Percentiles rank a stretch among this genome's conserved stretches.
These are phyloP conservation scores for Globicephala melas DNA, from an alignment of 2,113 vertebrate species.

Conservation along the genomic window DNA sequence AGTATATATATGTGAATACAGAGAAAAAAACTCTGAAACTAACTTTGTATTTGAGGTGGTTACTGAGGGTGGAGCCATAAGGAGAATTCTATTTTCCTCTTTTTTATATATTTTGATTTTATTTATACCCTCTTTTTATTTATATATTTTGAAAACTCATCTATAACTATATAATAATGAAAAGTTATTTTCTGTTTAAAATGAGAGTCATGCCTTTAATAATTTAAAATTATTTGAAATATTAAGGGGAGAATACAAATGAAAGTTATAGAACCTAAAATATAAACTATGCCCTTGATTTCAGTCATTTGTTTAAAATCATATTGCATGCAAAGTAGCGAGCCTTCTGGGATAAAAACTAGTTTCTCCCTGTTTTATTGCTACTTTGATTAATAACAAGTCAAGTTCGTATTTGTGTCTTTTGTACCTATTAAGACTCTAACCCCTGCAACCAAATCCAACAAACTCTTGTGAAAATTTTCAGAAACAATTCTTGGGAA, in stretches of 20 bases:
- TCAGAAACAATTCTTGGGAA: slow-evolving; percentile 66
- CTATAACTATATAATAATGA: background rate
- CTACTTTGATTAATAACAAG: slow-evolving; percentile 8
- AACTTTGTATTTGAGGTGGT: background rate
- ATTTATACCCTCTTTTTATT: background rate
- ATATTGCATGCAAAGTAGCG: background rate
- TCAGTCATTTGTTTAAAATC: slow-evolving; percentile 21
- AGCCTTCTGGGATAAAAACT: background rate
- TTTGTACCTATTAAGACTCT: slow-evolving; percentile 16
- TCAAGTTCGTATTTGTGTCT: slow-evolving; percentile 23
- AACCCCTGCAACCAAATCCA: background rate
- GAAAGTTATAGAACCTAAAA: slow-evolving; percentile 12
- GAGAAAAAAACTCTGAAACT: background rate
- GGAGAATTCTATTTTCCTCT: background rate
- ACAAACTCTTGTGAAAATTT: slow-evolving; percentile 61
- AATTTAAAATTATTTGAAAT: background rate
- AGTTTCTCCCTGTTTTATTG: slow-evolving; percentile 42
- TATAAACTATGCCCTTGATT: background rate
- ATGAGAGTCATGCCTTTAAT: background rate
- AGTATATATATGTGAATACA: background rate
- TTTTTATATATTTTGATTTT: background rate
- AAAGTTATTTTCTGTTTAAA: slow-evolving; percentile 33
- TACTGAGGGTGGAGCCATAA: background rate
- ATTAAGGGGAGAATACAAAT: background rate
- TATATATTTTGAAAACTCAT: background rate